Percentiles rank a stretch among this genome's conserved stretches.
These are phyloP conservation scores for Trissolcus basalis DNA, from an alignment of 1,140 invertebrate genomes.

Conservation along the genomic window DNA sequence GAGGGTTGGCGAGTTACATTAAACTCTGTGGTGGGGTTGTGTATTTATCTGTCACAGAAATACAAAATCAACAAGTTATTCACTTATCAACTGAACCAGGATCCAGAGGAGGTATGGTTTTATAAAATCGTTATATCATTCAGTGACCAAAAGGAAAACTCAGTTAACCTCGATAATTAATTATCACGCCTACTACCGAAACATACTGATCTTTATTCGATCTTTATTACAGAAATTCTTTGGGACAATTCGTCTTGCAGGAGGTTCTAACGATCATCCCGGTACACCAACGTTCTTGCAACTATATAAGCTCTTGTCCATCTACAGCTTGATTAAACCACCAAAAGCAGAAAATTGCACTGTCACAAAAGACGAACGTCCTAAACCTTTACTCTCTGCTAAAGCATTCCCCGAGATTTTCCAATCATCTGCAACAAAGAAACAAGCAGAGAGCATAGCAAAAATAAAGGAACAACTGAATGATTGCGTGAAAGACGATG, in stretches of 20 bases:
- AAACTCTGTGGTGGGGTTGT: no score
- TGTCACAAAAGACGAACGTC: neutral
- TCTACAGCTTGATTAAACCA: conserved; percentile 29
- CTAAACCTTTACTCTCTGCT: conserved; percentile 7
- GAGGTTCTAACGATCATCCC: conserved; percentile 40
- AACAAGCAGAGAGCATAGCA: neutral
- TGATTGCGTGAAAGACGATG: neutral
- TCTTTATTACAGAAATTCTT: conserved; percentile 20
- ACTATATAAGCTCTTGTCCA: conserved; percentile 37
- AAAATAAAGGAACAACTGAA: neutral
- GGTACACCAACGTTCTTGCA: conserved; percentile 30
- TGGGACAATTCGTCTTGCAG: conserved; percentile 32
- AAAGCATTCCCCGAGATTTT: conserved; percentile 6
- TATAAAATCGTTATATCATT: no score
- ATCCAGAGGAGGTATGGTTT: no score
- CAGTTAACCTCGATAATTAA: no score
- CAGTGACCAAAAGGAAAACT: no score
- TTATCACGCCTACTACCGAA: no score
- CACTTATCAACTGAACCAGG: no score
- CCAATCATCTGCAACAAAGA: neutral
- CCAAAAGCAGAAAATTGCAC: conserved; percentile 32
- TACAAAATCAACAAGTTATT: no score
- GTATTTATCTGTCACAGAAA: no score
- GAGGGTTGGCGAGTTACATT: no score
- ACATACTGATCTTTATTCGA: no score